Evolutionary conservation across 2,888 invertebrate genomes (phyloP), one percentile per base, ranked within the genome.

Genomic region (Psylliodes chrysocephalus): DNA sequence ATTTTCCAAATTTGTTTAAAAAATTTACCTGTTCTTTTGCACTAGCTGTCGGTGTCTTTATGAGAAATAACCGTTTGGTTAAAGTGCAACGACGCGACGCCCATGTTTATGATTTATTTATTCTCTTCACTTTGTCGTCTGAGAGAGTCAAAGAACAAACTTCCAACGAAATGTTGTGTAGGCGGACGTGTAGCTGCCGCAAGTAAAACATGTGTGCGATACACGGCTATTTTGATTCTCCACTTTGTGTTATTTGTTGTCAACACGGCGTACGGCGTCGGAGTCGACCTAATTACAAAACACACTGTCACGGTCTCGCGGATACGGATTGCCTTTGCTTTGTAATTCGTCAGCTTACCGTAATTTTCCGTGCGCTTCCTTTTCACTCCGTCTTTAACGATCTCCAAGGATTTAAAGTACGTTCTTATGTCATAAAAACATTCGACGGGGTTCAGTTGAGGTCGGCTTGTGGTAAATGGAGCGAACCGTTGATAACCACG

Each of bases 151-250:
- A 22, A 22, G 22, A 22, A 22, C 6, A 22, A 22, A 22, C 22
- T 22, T 6, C 3, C 22, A 4, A 22, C 22, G 6, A 30, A 30
- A 30, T 30, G n/a, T 2, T 19, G 8, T 4, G 46, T 46, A 22
- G 22, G 46, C 22, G 46, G 10, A 46, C 22, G 46, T 22, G 46
- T 22, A 22, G 46, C n/a, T 8, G 10, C 17, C n/a, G n/a, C 46
- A 46, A 46, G 14, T n/a, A 3, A 46, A 46, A 46, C 22, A 46
- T 25, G n/a, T 14, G 22, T 17, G 25, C 22, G n/a, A 19, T 46
- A 47, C 42, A 52, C 60, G 52, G 52, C 30, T 60, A 52, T 60
- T 60, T 60, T 60, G 60, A 60, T 60, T 42, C 46, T 35, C 44
- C 33, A 52, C 52, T 60, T 60, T 52, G 60, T 51, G 51, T 42